phyloP scores from a whole-genome alignment of 2,797 vertebrate species.

The Semaprochilodus insignis region DNA sequence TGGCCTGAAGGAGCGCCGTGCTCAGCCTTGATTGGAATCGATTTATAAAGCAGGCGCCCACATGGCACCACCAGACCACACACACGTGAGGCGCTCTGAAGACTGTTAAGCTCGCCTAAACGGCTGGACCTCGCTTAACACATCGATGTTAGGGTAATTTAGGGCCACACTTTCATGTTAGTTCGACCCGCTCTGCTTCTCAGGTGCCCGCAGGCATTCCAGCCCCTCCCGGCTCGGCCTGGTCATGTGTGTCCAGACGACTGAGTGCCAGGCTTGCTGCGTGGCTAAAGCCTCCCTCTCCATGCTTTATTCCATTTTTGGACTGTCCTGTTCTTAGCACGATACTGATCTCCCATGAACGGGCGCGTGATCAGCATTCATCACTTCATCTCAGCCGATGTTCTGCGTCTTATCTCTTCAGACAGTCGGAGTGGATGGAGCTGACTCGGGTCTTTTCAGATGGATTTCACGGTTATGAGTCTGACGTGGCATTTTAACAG shows the following conservation, averaged over 20 bases:
- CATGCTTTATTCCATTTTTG: constrained; percentile 1
- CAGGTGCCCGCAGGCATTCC: not conserved
- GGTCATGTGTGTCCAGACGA: not conserved
- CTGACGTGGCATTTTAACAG: not conserved
- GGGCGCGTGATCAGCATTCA: not conserved
- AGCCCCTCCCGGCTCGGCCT: not conserved
- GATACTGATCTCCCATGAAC: not conserved
- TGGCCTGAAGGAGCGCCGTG: not conserved
- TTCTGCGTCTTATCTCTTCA: constrained; percentile 37
- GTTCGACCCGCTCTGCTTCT: not conserved
- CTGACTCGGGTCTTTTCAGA: constrained; percentile 37
- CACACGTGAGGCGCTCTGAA: not conserved
- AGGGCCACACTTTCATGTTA: not conserved
- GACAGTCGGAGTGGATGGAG: no score
- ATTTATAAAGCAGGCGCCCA: constrained; percentile 7
- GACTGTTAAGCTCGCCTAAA: not conserved
- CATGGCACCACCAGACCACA: constrained; percentile 1
- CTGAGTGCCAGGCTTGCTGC: not conserved
- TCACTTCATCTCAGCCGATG: not conserved
- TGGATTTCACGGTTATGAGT: not conserved
- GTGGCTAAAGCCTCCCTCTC: not conserved
- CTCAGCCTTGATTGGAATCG: constrained; percentile 13
- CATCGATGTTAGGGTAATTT: not conserved
- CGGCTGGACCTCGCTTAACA: not conserved
- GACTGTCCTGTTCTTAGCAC: not conserved